phyloP scores from a whole-genome alignment of 1,140 invertebrate species.

The Sycobia sp. region DNA sequence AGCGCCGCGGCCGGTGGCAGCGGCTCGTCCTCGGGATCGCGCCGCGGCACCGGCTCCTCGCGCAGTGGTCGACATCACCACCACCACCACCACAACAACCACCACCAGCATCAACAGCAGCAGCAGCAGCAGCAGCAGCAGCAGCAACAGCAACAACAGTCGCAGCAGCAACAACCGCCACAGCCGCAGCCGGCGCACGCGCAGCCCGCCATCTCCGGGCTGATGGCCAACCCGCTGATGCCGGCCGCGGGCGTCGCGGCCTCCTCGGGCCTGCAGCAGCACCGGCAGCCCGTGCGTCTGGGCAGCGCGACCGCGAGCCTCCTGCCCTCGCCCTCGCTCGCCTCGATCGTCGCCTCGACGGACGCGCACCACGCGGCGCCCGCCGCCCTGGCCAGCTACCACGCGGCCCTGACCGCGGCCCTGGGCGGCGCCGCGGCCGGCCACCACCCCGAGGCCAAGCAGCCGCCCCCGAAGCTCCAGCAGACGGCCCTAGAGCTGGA shows the following conservation, averaged over 20 bases:
- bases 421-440: background rate
- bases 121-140: too few relatives aligned
- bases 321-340: slow-evolving; percentile 32
- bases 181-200: background rate
- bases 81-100: too few relatives aligned
- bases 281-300: slow-evolving; percentile 12
- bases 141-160: background rate
- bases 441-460: slow-evolving; percentile 35
- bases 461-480: slow-evolving; percentile 28
- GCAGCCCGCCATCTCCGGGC: slow-evolving; percentile 1
- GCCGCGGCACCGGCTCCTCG: slow-evolving; percentile 23
- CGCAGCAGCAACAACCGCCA: too few relatives aligned
- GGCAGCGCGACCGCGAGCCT: slow-evolving; percentile 2
- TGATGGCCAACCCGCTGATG: slow-evolving; percentile 37
- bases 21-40: slow-evolving; percentile 25
- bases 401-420: slow-evolving; percentile 18
- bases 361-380: slow-evolving; percentile 19
- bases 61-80: too few relatives aligned
- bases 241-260: slow-evolving; percentile 36
- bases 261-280: slow-evolving; percentile 1
- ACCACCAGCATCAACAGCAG: background rate
- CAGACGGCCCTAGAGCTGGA: slow-evolving; percentile 11
- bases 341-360: slow-evolving; percentile 32
- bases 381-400: slow-evolving; percentile 22
- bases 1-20: too few relatives aligned